Conservation (phyloP, 2,113 vertebrate species). For the Plestiodon gilberti region DNA sequence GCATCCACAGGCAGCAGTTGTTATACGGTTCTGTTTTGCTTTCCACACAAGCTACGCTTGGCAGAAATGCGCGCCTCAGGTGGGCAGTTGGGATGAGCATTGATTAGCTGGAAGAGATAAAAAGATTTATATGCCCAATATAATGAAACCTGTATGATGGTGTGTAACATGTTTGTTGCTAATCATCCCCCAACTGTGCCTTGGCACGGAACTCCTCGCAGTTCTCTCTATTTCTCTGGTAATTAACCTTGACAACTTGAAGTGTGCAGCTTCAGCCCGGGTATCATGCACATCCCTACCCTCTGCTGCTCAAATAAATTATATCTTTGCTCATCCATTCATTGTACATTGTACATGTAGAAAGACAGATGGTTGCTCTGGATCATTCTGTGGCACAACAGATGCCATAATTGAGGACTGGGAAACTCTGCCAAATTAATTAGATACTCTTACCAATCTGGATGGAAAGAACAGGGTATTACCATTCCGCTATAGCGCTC, state of each 20-base stretch:
- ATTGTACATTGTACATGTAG: constrained; percentile 56
- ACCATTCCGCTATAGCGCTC: constrained; percentile 36
- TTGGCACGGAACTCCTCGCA: constrained; percentile 38
- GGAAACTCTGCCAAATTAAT: constrained; percentile 72
- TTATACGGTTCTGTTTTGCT: not conserved
- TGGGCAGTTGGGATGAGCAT: constrained; percentile 38
- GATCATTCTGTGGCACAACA: constrained; percentile 63
- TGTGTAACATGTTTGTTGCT: constrained; percentile 18
- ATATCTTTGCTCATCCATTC: constrained; percentile 62
- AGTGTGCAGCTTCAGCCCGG: constrained; percentile 48
- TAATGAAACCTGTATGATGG: constrained; percentile 31
- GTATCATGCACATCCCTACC: constrained; percentile 49
- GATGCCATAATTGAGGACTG: constrained; percentile 67
- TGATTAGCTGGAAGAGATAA: not conserved
- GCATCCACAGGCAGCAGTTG: not conserved
- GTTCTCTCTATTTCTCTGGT: constrained; percentile 40
- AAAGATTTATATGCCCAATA: constrained; percentile 33
- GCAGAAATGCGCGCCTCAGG: constrained; percentile 27
- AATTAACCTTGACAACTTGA: constrained; percentile 61
- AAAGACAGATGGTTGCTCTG: constrained; percentile 72
- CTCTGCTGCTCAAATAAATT: constrained; percentile 64
- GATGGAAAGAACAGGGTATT: constrained; percentile 41
- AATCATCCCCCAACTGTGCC: not conserved
- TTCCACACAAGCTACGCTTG: constrained; percentile 4
- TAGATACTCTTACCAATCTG: constrained; percentile 64